phyloP scores from a whole-genome alignment of 2,113 vertebrate genomes.

The human region DNA sequence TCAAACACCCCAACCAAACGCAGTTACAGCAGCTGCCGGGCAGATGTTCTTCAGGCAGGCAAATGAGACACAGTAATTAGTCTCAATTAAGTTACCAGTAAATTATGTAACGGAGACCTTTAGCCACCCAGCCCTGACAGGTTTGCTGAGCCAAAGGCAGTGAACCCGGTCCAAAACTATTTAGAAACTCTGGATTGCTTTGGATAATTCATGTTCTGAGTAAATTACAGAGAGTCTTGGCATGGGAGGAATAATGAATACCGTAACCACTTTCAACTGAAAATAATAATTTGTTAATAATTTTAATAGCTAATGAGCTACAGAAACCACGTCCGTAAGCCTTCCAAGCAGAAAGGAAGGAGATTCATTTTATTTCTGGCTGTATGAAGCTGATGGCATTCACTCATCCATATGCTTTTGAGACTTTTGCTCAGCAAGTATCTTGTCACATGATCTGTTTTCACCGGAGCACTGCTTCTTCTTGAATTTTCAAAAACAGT shows the following conservation, averaged over 20 bases:
- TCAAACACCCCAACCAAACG: conserved; percentile 54
- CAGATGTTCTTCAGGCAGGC: conserved; percentile 71
- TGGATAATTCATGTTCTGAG: conserved; percentile 40
- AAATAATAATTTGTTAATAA: conserved; percentile 74
- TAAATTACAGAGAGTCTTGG: conserved; percentile 22
- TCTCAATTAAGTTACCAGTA: conserved; percentile 69
- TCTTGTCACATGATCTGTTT: background rate
- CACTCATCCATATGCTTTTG: background rate
- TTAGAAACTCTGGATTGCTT: conserved; percentile 42
- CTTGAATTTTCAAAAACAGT: background rate
- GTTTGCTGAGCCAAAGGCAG: conserved; percentile 44
- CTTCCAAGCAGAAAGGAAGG: conserved; percentile 8
- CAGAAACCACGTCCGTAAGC: background rate
- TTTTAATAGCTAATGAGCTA: conserved; percentile 54
- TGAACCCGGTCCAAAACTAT: conserved; percentile 48
- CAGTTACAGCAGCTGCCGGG: conserved; percentile 70
- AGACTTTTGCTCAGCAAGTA: background rate
- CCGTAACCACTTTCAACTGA: conserved; percentile 50
- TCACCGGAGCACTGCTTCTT: background rate
- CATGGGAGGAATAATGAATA: conserved; percentile 54
- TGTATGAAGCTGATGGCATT: background rate
- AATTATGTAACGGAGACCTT: conserved; percentile 62
- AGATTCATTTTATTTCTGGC: background rate
- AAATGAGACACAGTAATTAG: conserved; percentile 69
- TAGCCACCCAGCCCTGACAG: background rate